Percentiles rank a stretch among this genome's conserved stretches.
Evolutionary conservation across 2,888 invertebrate species (phyloP).

Genomic region (Drosophila suboccidentalis): DNA sequence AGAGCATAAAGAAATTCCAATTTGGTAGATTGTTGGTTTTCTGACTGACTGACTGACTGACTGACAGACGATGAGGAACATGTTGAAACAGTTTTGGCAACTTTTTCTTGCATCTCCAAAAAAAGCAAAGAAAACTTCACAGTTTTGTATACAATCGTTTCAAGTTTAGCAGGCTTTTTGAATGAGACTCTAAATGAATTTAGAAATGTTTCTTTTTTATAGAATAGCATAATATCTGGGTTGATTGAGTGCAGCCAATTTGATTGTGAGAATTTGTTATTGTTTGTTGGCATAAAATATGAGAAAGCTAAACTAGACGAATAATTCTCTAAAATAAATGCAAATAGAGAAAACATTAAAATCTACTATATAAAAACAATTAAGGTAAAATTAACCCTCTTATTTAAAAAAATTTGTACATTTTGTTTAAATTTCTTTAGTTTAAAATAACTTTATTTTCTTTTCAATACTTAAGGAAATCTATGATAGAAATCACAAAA

Average conservation of each 20-base stretch:
- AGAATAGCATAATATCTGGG: background rate
- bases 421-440: too few relatives aligned
- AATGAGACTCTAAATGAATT: background rate
- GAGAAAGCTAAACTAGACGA: background rate
- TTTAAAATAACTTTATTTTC: too few relatives aligned
- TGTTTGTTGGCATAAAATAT: background rate
- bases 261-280: background rate
- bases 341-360: too few relatives aligned
- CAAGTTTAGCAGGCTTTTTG: constrained; percentile 20
- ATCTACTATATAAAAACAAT: too few relatives aligned
- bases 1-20: constrained; percentile 40
- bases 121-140: constrained; percentile 6
- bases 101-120: constrained; percentile 20
- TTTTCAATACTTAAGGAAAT: too few relatives aligned
- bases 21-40: constrained; percentile 42
- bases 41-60: constrained; percentile 14
- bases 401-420: too few relatives aligned
- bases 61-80: constrained; percentile 12
- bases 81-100: constrained; percentile 30
- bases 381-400: too few relatives aligned
- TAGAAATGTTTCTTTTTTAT: background rate
- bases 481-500: too few relatives aligned
- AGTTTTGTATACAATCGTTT: constrained; percentile 24
- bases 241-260: background rate
- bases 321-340: too few relatives aligned